These are phyloP conservation scores for Aegotheles bennettii DNA, from an alignment of 2,113 vertebrate genomes.

Conservation along the genomic window DNA sequence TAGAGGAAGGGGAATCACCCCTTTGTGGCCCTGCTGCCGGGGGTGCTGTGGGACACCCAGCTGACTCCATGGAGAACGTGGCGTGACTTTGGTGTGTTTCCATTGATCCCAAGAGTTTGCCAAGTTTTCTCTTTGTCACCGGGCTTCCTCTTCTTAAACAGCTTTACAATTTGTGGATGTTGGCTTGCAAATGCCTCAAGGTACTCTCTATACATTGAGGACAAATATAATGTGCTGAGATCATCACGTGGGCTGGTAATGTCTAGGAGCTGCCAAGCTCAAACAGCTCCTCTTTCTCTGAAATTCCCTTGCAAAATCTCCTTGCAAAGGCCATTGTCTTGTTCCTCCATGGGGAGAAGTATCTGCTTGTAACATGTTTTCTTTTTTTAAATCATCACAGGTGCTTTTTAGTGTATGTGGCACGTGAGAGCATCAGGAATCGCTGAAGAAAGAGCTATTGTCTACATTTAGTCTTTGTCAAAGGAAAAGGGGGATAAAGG, in stretches of 20 bases:
- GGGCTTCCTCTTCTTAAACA: not conserved
- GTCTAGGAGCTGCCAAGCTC: not conserved
- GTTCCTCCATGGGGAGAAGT: not conserved
- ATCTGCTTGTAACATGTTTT: not conserved
- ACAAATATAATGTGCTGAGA: not conserved
- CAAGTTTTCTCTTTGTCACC: not conserved
- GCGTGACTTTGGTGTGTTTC: not conserved
- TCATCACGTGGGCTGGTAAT: not conserved
- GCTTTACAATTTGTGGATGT: not conserved
- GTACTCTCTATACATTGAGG: not conserved
- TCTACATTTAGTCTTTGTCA: not conserved
- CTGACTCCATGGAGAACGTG: not conserved
- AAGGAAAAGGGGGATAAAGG: not conserved
- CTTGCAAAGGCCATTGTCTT: not conserved
- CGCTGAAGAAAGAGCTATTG: not conserved
- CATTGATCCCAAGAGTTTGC: not conserved
- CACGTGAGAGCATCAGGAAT: not conserved
- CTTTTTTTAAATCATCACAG: not conserved
- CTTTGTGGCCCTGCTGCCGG: not conserved
- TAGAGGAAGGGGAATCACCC: not conserved
- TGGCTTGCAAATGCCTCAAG: not conserved
- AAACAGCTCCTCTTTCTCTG: not conserved
- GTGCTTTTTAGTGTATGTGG: not conserved
- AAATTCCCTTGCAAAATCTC: not conserved
- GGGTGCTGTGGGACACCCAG: not conserved